Conservation (phyloP, 2,113 vertebrate species). For the Lagopus leucura region DNA sequence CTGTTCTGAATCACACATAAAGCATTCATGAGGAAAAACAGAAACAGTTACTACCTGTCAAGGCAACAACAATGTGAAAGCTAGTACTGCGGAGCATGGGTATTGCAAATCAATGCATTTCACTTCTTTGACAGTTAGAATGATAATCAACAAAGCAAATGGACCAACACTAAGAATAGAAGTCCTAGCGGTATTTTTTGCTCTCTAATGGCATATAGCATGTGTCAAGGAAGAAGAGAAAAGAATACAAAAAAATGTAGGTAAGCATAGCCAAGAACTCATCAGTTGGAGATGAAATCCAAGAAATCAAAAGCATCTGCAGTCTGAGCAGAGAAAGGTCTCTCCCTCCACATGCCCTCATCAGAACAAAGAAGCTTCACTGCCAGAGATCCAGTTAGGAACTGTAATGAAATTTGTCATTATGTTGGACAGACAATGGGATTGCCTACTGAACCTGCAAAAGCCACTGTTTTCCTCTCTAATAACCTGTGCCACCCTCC, state of each 20-base stretch:
- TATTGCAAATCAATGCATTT: conserved; percentile 31
- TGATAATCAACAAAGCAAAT: conserved; percentile 64
- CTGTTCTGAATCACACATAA: not conserved
- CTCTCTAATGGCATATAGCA: conserved; percentile 4
- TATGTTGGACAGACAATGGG: not conserved
- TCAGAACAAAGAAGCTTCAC: not conserved
- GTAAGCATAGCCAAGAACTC: not conserved
- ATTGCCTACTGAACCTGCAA: conserved; percentile 11
- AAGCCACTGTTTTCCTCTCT: not conserved
- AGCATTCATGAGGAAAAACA: conserved; percentile 55
- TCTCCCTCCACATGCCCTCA: not conserved
- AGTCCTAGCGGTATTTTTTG: conserved; percentile 13
- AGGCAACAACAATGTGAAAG: conserved; percentile 29
- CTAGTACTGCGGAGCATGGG: not conserved
- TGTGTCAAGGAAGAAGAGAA: conserved; percentile 4
- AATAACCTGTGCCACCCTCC: not conserved
- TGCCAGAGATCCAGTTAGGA: not conserved
- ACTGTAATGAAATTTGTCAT: not conserved
- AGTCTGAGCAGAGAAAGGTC: not conserved
- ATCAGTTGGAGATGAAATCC: not conserved
- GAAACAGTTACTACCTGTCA: conserved; percentile 58
- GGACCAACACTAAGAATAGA: conserved; percentile 39
- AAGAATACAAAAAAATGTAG: not conserved
- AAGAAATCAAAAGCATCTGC: conserved; percentile 22
- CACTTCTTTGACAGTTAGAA: conserved; percentile 48